A percentile compares a stretch with the other conserved stretches of the same genome.
Conservation (phyloP, 2,888 invertebrate genomes). For the Rhagonycha lutea region DNA sequence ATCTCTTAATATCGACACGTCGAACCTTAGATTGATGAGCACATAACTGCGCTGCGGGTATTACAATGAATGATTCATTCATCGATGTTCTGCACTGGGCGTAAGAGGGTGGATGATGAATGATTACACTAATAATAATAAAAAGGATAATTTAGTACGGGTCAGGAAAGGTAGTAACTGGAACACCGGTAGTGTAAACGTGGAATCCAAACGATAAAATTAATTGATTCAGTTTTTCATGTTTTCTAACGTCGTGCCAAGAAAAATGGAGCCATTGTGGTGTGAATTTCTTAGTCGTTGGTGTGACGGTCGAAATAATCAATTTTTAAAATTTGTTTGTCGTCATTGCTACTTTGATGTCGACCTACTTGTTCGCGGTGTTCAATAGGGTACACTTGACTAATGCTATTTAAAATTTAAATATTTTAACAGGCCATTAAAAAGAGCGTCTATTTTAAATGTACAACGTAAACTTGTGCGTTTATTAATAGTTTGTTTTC, state of each 20-base stretch:
- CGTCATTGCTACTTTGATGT: not conserved
- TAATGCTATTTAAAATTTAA: not conserved
- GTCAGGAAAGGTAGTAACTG: too few relatives aligned
- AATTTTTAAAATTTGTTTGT: not conserved
- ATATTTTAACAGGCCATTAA: conserved; percentile 2
- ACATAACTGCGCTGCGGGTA: not conserved
- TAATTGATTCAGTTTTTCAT: not conserved
- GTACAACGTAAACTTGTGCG: not conserved
- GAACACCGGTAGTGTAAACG: too few relatives aligned
- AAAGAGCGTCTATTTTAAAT: conserved; percentile 1
- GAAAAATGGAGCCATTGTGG: not conserved
- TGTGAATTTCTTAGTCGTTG: not conserved
- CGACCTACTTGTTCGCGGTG: not conserved
- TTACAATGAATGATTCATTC: not conserved
- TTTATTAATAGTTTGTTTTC: not conserved
- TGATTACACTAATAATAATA: not conserved
- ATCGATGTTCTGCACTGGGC: not conserved
- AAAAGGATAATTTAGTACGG: not conserved
- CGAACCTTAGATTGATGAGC: not conserved
- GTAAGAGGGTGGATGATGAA: not conserved
- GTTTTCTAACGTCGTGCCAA: not conserved
- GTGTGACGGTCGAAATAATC: not conserved
- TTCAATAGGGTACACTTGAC: not conserved
- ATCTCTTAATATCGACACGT: not conserved
- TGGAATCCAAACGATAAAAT: not conserved